Conservation (phyloP, 2,888 invertebrate genomes). For the Phengaris arion region DNA sequence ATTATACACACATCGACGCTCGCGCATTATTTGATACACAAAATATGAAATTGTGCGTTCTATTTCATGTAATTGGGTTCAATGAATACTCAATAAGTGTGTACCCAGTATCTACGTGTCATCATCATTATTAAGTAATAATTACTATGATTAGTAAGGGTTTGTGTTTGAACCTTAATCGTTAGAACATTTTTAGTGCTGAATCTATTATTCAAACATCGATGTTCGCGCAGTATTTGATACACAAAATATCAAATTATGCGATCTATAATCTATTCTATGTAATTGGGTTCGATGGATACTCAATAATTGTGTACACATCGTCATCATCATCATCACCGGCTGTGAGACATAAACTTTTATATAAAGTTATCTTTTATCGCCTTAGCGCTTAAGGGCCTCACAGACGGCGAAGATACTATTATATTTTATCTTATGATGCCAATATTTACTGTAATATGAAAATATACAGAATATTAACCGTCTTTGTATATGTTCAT, state of each 20-base stretch:
- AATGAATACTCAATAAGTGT: neutral
- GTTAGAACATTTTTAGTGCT: neutral
- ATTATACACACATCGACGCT: neutral
- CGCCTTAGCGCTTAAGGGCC: too few species aligned
- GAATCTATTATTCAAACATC: neutral
- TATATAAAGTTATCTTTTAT: too few species aligned
- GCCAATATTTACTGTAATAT: too few species aligned
- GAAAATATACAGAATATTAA: too few species aligned
- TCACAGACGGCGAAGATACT: too few species aligned
- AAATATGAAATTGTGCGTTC: constrained; percentile 18
- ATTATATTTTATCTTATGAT: too few species aligned
- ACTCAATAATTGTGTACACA: neutral
- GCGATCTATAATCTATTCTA: constrained; percentile 5
- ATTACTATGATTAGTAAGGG: too few species aligned
- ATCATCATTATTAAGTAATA: neutral
- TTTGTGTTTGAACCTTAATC: too few species aligned
- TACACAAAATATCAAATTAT: constrained; percentile 26
- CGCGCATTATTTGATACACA: neutral
- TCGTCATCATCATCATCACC: neutral
- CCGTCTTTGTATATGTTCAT: too few species aligned
- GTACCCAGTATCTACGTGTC: neutral
- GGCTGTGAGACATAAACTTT: neutral
- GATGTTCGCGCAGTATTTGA: neutral
- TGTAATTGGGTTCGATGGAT: neutral
- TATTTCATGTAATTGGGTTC: constrained; percentile 3